Percentiles rank a stretch among this genome's conserved stretches.
phyloP scores from a whole-genome alignment of 2,888 invertebrate species.

The Meiosimyza decipiens region DNA sequence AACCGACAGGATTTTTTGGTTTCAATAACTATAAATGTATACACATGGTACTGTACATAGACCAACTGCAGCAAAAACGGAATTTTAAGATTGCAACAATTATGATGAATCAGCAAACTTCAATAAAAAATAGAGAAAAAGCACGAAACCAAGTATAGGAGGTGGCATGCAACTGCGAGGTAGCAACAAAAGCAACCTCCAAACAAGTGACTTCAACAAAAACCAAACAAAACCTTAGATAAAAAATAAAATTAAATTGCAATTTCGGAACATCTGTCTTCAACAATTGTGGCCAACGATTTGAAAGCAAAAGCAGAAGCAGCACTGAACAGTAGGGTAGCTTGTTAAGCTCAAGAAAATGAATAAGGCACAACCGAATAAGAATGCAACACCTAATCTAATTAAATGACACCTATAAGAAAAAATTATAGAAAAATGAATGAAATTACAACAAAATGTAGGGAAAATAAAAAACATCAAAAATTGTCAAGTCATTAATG shows the following conservation, averaged over 20 bases:
- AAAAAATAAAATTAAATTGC: conserved; percentile 17
- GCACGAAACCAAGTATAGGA: too few species aligned
- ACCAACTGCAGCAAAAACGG: too few species aligned
- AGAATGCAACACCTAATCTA: conserved; percentile 32
- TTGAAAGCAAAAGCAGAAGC: background rate
- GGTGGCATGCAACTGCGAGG: too few species aligned
- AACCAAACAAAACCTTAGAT: background rate
- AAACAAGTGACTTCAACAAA: background rate
- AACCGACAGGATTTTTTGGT: too few species aligned
- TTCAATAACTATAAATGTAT: too few species aligned
- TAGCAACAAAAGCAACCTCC: background rate
- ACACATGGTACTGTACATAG: too few species aligned
- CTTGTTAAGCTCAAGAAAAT: background rate
- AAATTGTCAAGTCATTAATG: conserved; percentile 39
- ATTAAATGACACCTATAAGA: conserved; percentile 30
- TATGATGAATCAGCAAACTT: too few species aligned
- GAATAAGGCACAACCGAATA: background rate
- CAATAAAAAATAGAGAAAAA: too few species aligned
- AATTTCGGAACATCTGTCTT: background rate
- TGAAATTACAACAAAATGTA: too few species aligned
- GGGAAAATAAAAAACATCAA: background rate
- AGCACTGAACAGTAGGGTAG: too few species aligned
- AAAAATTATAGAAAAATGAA: too few species aligned
- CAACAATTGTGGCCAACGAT: background rate
- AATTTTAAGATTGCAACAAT: too few species aligned